phyloP scores from a whole-genome alignment of 2,113 vertebrate genomes.

The Parus major region DNA sequence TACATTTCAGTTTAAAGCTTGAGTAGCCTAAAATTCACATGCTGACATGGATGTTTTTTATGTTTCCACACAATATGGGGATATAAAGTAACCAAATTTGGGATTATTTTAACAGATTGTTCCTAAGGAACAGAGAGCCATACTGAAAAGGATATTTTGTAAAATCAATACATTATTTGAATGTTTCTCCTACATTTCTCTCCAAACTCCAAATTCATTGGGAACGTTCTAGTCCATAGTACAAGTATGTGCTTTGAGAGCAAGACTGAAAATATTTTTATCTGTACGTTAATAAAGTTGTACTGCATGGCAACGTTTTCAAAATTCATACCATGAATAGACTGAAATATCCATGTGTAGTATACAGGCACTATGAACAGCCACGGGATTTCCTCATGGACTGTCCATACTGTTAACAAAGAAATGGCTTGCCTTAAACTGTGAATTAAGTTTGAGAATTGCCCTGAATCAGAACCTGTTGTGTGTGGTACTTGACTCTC shows the following conservation, averaged over 20 bases:
- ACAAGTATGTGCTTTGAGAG: not conserved
- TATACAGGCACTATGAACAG: not conserved
- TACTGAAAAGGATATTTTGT: not conserved
- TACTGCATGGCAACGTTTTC: not conserved
- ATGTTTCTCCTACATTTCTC: not conserved
- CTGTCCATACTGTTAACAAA: not conserved
- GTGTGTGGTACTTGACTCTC: not conserved
- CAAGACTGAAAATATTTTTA: not conserved
- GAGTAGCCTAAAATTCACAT: not conserved
- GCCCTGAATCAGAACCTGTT: not conserved
- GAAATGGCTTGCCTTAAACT: not conserved
- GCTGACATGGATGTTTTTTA: not conserved
- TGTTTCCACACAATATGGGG: not conserved
- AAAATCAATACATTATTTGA: not conserved
- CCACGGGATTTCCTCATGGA: not conserved
- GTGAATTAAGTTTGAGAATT: not conserved
- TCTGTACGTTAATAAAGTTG: not conserved
- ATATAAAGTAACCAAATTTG: not conserved
- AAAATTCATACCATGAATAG: not conserved
- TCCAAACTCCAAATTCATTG: not conserved
- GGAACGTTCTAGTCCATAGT: not conserved
- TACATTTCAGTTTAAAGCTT: not conserved
- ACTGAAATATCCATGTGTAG: not conserved
- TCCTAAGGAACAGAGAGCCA: not conserved
- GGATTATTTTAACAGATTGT: not conserved